phyloP scores from a whole-genome alignment of 2,797 vertebrate species.

The Antrozous pallidus region DNA sequence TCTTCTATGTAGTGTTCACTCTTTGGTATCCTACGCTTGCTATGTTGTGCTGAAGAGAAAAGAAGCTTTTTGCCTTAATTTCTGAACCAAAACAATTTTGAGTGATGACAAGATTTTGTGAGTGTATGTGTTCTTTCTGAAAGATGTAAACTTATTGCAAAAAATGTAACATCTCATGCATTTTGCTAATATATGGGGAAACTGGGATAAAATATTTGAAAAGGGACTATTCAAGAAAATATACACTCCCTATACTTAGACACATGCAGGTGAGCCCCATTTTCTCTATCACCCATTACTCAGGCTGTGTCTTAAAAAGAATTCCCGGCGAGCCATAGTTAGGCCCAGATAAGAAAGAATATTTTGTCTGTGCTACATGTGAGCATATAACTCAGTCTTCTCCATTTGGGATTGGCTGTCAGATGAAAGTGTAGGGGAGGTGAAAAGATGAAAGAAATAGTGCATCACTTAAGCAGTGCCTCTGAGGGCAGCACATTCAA shows the following conservation, averaged over 20 bases:
- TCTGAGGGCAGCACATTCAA: neutral
- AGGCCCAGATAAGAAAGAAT: neutral
- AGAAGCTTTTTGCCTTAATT: neutral
- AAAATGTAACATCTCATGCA: neutral
- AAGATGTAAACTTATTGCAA: neutral
- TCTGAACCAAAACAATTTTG: neutral
- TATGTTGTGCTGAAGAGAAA: neutral
- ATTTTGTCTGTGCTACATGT: neutral
- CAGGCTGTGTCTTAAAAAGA: constrained; percentile 18
- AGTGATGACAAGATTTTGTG: constrained; percentile 18
- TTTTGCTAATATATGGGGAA: neutral
- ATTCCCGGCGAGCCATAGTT: neutral
- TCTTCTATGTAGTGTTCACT: neutral
- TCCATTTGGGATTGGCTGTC: neutral
- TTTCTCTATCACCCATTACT: neutral
- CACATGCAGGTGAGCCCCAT: neutral
- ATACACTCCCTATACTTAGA: neutral
- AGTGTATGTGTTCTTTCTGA: neutral
- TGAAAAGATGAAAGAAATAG: neutral
- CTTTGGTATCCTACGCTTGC: neutral
- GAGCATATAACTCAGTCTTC: neutral
- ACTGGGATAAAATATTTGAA: constrained; percentile 31
- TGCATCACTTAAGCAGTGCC: neutral
- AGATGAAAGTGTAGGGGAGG: neutral
- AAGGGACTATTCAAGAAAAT: neutral